Percentiles rank a stretch among this genome's conserved stretches.
Conservation (phyloP, 2,888 invertebrate species). For the Trachelus tabidus region DNA sequence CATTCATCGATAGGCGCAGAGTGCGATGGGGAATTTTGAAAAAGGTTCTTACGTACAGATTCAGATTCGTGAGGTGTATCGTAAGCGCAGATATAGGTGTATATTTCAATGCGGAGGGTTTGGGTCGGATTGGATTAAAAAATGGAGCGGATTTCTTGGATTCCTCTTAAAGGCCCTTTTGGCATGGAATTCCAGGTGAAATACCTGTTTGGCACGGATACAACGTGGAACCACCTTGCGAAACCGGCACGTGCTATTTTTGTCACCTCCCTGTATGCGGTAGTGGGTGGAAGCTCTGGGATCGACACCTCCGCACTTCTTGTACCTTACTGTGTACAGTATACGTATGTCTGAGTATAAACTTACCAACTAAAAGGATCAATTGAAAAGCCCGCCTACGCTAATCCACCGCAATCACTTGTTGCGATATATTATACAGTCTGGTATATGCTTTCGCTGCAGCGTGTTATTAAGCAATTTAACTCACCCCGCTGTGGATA, state of each 20-base stretch:
- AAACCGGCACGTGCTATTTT: background rate
- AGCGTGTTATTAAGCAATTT: conserved; percentile 1
- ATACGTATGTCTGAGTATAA: background rate
- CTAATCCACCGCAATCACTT: background rate
- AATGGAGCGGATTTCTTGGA: background rate
- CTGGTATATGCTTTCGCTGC: background rate
- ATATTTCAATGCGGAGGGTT: background rate
- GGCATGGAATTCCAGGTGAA: background rate
- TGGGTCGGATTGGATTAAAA: background rate
- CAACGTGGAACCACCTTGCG: background rate
- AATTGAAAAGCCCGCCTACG: background rate
- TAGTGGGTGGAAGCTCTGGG: background rate
- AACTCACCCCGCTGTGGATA: background rate
- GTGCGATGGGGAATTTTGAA: background rate
- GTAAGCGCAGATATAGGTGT: background rate
- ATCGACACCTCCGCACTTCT: background rate
- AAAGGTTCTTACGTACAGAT: background rate
- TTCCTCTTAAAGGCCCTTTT: background rate
- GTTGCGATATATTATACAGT: background rate
- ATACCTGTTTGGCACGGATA: background rate
- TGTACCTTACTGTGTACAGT: background rate
- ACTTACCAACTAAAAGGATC: background rate
- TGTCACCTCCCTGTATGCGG: background rate
- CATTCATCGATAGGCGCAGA: background rate
- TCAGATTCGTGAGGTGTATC: background rate